Evolutionary conservation across 2,888 invertebrate genomes (phyloP).

Genomic region (Rhagophthalmus giganteus): DNA sequence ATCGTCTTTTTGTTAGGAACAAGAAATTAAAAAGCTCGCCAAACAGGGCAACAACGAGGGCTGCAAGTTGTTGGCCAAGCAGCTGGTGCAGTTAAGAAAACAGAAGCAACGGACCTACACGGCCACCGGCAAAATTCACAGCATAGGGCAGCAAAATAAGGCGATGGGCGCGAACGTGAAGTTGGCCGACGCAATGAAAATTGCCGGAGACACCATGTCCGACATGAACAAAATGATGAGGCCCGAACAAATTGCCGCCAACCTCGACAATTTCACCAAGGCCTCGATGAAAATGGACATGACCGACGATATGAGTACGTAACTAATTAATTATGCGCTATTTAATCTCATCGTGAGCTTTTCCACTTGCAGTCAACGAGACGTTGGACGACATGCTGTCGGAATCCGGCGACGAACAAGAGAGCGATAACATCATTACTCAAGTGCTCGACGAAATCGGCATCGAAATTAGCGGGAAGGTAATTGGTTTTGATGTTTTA

Average conservation of each 20-base stretch:
- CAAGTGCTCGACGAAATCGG: constrained; percentile 96
- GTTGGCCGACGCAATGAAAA: constrained; percentile 84
- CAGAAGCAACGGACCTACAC: constrained; percentile 82
- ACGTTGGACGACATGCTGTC: constrained; percentile 86
- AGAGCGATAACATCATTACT: constrained; percentile 83
- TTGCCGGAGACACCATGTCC: constrained; percentile 87
- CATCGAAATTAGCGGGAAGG: constrained; percentile 90
- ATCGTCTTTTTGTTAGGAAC: constrained; percentile 64
- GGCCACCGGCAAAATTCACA: constrained; percentile 76
- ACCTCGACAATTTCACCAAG: constrained; percentile 81
- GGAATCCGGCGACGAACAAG: constrained; percentile 89
- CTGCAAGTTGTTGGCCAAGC: constrained; percentile 82
- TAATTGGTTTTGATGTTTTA: constrained; percentile 46
- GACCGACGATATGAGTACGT: constrained; percentile 95
- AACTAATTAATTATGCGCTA: no score
- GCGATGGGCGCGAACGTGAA: constrained; percentile 88
- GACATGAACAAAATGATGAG: constrained; percentile 86
- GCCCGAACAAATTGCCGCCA: constrained; percentile 80
- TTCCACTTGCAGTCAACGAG: constrained; percentile 83
- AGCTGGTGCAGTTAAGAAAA: constrained; percentile 83
- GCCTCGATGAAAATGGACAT: constrained; percentile 90
- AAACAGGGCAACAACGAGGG: constrained; percentile 86
- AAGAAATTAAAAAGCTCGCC: constrained; percentile 87
- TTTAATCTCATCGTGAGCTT: no score
- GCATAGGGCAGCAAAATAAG: constrained; percentile 85